Evolutionary conservation across 2,797 vertebrate genomes (phyloP).

Genomic region (Tapera naevia): DNA sequence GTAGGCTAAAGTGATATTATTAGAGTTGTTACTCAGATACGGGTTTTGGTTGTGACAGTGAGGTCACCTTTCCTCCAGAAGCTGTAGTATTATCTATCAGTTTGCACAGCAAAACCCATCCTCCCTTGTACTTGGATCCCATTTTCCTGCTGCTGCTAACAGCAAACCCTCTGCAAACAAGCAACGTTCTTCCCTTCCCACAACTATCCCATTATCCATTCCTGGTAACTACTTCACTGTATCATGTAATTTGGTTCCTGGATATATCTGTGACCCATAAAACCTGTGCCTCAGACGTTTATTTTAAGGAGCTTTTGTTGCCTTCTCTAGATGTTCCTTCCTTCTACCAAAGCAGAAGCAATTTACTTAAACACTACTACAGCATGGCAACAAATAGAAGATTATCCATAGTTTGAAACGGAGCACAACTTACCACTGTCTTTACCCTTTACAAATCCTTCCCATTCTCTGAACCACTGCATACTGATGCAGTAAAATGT

Average conservation of each 20-base stretch:
- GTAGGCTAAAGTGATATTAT: not conserved
- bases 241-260: not conserved
- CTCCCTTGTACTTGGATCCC: not conserved
- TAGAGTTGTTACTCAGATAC: not conserved
- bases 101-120: not conserved
- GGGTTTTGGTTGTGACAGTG: not conserved
- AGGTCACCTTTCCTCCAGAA: not conserved
- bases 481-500: conserved; percentile 99
- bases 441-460: conserved; percentile 98
- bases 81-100: not conserved
- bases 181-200: not conserved
- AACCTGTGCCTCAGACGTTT: not conserved
- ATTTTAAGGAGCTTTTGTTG: not conserved
- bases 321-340: not conserved
- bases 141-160: not conserved
- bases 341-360: not conserved
- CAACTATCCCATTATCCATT: not conserved
- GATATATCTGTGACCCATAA: not conserved
- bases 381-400: not conserved
- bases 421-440: conserved; percentile 75
- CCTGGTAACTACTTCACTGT: not conserved
- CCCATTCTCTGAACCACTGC: conserved; percentile 99
- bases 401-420: not conserved
- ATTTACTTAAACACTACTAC: not conserved
- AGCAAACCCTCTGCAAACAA: not conserved